Base-by-base conservation (phyloP, 1,140 invertebrate species). In the Nephila pilipes region DNA sequence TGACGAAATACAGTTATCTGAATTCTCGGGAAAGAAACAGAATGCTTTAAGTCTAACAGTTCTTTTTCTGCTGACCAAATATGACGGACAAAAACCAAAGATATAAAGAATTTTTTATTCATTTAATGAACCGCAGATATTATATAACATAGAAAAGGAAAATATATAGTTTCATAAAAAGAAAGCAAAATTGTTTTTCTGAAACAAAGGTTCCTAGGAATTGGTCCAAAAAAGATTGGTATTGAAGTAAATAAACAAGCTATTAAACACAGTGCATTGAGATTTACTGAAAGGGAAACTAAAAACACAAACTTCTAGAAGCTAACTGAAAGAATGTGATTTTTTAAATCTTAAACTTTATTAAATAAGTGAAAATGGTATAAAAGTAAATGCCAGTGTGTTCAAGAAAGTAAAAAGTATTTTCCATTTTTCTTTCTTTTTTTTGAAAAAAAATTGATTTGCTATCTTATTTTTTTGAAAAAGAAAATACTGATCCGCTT, bases 401-500 rank as follows among this genome's bases (percentile, higher is more conserved):
- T 32, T 75, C 69, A 75, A 36, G 29, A 32, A 32, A 75, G 29
- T 36, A 32, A 32, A 36, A 75, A 75, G 14, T 20, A 2, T 29
- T 29, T 25, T 65, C n/a, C 63, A 36, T 75, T 32, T 75, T 36
- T 75, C 29, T 25, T 29, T 75, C 4, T 29, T 12, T 46, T 46
- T 46, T 46, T 46, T 3, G 38, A 38, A 46, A 32, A 75, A 36
- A 75, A 32, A 75, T 75, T 75, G 63, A 65, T 65, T 65, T 65
- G 63, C n/a, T 65, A 65, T 65, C 63, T 65, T 65, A 46, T 60
- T 60, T 20, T n/a, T n/a, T 75, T 75, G 18, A 32, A 14, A 29
- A 32, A 75, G 36, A 75, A 75, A 75, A 32, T 32, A 36, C 69
- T 75, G 69, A 75, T 75, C 69, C 69, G 69, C 69, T 75, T 75